Evolutionary conservation across 2,888 invertebrate genomes (phyloP).

Genomic region (Mythimna lalbum): DNA sequence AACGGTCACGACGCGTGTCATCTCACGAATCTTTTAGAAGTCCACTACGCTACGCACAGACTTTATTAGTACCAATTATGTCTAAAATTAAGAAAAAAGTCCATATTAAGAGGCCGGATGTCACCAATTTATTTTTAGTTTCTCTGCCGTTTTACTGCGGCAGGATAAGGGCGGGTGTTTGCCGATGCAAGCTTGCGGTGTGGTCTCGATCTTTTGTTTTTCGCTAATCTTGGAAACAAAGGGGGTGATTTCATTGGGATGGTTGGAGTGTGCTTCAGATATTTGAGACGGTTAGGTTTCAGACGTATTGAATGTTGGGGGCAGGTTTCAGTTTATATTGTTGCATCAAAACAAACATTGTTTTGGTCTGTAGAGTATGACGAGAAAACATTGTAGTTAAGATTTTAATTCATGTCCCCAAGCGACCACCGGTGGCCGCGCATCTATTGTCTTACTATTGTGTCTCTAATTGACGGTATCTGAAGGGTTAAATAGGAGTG

Average conservation of each 20-base stretch:
- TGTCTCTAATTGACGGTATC: no score
- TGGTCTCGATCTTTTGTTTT: slow-evolving; percentile 55
- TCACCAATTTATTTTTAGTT: slow-evolving; percentile 71
- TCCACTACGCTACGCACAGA: slow-evolving; percentile 38
- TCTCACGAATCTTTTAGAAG: slow-evolving; percentile 16
- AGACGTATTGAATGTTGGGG: background rate
- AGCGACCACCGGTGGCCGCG: no score
- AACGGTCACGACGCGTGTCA: slow-evolving; percentile 40
- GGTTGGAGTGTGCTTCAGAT: background rate
- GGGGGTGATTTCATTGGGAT: slow-evolving; percentile 28
- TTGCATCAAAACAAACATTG: background rate
- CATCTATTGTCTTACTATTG: no score
- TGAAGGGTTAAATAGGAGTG: no score
- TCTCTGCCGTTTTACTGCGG: slow-evolving; percentile 57
- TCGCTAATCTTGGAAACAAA: slow-evolving; percentile 54
- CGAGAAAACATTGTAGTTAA: background rate
- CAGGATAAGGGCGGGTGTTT: slow-evolving; percentile 61
- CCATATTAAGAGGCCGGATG: slow-evolving; percentile 69
- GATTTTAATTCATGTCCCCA: no score
- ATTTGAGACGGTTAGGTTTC: slow-evolving; percentile 15
- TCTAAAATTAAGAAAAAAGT: slow-evolving; percentile 63
- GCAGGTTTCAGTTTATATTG: background rate
- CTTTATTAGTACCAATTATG: slow-evolving; percentile 64
- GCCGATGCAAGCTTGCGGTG: slow-evolving; percentile 56
- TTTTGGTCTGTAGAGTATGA: background rate